phyloP scores from a whole-genome alignment of 2,113 vertebrate species.

The western clawed frog (Xenopus tropicalis) region DNA sequence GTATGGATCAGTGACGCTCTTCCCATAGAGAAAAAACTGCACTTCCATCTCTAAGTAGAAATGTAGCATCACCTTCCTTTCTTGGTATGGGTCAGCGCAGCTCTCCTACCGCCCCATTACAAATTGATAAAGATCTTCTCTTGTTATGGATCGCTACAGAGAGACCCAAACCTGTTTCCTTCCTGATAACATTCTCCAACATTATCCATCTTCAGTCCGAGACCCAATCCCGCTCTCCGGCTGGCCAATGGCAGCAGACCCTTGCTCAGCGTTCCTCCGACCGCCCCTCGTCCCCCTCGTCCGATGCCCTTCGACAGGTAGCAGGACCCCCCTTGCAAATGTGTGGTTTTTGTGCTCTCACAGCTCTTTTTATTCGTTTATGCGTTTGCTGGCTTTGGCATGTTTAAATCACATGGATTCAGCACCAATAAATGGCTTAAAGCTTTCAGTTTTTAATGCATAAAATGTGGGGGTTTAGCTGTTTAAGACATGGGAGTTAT shows the following conservation, averaged over 20 bases:
- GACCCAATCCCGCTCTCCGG: slow-evolving; percentile 74
- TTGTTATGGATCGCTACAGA: no score
- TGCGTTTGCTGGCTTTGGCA: not conserved
- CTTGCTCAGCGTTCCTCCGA: slow-evolving; percentile 65
- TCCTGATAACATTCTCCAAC: slow-evolving; percentile 5
- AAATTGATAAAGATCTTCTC: no score
- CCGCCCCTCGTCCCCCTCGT: slow-evolving; percentile 70
- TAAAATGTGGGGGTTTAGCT: no score
- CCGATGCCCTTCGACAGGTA: slow-evolving; percentile 86
- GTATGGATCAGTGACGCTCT: no score
- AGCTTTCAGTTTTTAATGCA: not conserved
- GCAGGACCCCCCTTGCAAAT: slow-evolving; percentile 33
- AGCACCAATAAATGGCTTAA: not conserved
- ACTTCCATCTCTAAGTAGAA: no score
- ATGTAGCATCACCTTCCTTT: no score
- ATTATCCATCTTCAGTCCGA: slow-evolving; percentile 76
- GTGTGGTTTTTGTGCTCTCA: no score
- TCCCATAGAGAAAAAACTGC: no score
- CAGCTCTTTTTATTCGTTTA: no score
- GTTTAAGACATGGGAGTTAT: no score
- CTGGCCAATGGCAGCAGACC: slow-evolving; percentile 83
- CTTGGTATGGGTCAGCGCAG: no score
- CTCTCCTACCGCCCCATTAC: no score
- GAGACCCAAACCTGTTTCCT: not conserved
- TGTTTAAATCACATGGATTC: not conserved